Base-by-base conservation (phyloP, 2,888 invertebrate species). In the Dynastes tityus region DNA sequence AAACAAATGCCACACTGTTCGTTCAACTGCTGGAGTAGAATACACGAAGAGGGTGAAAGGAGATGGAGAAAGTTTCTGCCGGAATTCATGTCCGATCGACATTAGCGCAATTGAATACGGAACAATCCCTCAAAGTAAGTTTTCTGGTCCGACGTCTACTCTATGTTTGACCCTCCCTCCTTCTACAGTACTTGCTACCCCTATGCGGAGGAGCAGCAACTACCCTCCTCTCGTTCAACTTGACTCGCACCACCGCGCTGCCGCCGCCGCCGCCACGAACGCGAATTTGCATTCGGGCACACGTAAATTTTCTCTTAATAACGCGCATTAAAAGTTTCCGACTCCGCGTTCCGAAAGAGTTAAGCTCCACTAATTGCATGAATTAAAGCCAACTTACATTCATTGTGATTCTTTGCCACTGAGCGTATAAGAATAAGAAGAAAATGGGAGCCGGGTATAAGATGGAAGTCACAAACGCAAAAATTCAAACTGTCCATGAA, bases 311-410 rank as follows among this genome's bases (percentile, higher is more conserved):
- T 85, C 83, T 86, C 85, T 86, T 88, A 88, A 88, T 87, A 87
- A 87, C 87, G 86, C 83, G 87, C 87, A 88, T 88, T 88, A 88
- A 88, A 88, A 88, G 84, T 88, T 88, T 87, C 84, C 79, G 71
- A 71, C 78, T 78, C 84, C 86, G 87, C 86, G 86, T 87, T 85
- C 85, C 84, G 85, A 84, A 84, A 85, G 86, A 87, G 86, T 87
- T 87, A 84, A 87, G 87, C 87, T 86, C 85, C 84, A 87, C 88
- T 88, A 88, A 88, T 88, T 88, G 86, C 88, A 85, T 85, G 87
- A 87, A 88, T 88, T 88, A 87, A 85, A 85, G 86, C 84, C 84
- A 86, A 88, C 86, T 88, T 86, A 87, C 87, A 87, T 87, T 87
- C 87, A 87, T 88, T 88, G 87, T 87, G 85, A 87, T 88, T 87